Conservation (phyloP, 2,888 invertebrate genomes). For the Andrena praecox region DNA sequence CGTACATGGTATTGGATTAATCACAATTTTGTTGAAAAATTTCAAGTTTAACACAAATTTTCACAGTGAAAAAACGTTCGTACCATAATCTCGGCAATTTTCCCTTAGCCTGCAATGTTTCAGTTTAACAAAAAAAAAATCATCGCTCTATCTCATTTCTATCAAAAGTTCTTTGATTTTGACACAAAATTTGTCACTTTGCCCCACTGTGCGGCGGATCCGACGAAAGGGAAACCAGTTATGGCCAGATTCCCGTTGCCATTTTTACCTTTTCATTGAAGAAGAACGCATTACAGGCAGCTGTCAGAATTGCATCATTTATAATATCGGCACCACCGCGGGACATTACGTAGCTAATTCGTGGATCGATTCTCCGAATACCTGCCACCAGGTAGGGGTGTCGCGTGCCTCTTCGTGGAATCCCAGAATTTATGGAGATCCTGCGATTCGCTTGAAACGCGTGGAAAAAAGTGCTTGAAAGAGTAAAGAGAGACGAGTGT, state of each 20-base stretch:
- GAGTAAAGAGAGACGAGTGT: neutral
- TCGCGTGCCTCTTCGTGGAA: neutral
- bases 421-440: neutral
- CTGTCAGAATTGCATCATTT: neutral
- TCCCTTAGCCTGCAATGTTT: no score
- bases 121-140: no score
- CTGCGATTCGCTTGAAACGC: neutral
- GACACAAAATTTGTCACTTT: no score
- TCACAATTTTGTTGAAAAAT: no score
- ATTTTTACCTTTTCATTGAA: neutral
- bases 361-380: slow-evolving; percentile 3
- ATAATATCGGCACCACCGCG: neutral
- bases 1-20: no score
- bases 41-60: no score
- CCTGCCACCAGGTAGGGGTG: neutral
- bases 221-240: slow-evolving; percentile 17
- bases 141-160: no score
- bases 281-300: neutral
- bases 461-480: neutral
- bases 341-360: neutral
- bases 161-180: no score
- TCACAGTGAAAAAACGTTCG: no score
- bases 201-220: neutral
- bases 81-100: no score
- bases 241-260: neutral